Evolutionary conservation across 2,888 invertebrate genomes (phyloP).

Genomic region (Rutpela maculata): DNA sequence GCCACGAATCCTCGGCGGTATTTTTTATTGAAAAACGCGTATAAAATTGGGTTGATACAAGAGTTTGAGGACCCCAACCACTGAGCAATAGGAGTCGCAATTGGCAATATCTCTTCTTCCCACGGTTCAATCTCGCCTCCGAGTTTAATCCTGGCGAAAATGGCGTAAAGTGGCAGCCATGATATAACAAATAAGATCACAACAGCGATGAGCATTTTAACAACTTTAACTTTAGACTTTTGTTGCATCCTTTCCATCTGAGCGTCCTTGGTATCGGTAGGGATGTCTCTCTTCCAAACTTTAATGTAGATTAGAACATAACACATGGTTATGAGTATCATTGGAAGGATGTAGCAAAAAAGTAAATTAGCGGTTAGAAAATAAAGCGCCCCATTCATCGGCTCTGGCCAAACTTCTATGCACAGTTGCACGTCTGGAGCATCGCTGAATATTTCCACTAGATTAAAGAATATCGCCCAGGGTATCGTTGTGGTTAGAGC

Average conservation of each 20-base stretch:
- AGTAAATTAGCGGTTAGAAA: slow-evolving; percentile 92
- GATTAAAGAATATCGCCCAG: slow-evolving; percentile 93
- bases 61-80: slow-evolving; percentile 96
- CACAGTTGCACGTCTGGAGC: slow-evolving; percentile 86
- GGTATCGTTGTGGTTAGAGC: slow-evolving; percentile 90
- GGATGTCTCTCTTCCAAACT: slow-evolving; percentile 89
- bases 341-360: slow-evolving; percentile 93
- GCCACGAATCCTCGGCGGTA: slow-evolving; percentile 93
- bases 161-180: slow-evolving; percentile 94
- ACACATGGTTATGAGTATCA: slow-evolving; percentile 93
- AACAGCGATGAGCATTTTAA: slow-evolving; percentile 95
- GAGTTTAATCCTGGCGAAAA: slow-evolving; percentile 91
- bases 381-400: slow-evolving; percentile 87
- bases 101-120: slow-evolving; percentile 87
- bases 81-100: slow-evolving; percentile 91
- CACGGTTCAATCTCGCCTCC: slow-evolving; percentile 84
- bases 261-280: slow-evolving; percentile 92
- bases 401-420: slow-evolving; percentile 91
- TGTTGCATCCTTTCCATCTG: slow-evolving; percentile 95
- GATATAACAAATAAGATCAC: slow-evolving; percentile 95
- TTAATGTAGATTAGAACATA: slow-evolving; percentile 95
- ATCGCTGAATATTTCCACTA: slow-evolving; percentile 84
- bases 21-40: slow-evolving; percentile 96
- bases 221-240: slow-evolving; percentile 95
- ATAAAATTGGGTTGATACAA: slow-evolving; percentile 95